Evolutionary conservation across 2,888 invertebrate species (phyloP), one percentile per base, ranked within the genome.

Genomic region (Epirrita christyi): DNA sequence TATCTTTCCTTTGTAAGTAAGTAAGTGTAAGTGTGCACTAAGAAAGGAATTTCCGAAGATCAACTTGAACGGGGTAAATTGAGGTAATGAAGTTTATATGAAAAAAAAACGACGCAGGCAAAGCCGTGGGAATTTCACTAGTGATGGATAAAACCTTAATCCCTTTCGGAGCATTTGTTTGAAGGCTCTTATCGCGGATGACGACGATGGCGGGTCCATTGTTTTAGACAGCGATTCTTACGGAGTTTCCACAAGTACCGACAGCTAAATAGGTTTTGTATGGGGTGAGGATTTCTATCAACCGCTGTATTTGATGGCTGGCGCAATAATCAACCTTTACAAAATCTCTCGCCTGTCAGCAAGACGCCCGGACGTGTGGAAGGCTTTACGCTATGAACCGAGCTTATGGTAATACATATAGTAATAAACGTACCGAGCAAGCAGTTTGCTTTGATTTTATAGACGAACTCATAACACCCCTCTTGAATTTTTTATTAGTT

Each of bases 111-210:
- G 4, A 21, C 21, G 21, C 4, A 21, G 21, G 21, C 2, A 21
- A 21, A 21, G 21, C 21, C 21, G 21, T 4, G 21, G 21, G 21
- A 21, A n/a, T 4, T 21, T 4, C 21, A 21, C 21, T 21, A 21
- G 21, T 63, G 62, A 68, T 64, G 66, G 60, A 66, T 66, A 66
- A 60, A 64, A 29, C 58, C 57, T 48, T 71, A 68, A 77, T 72
- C 70, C 54, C 67, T 69, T 68, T 64, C 67, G 61, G 66, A 69
- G 68, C 67, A 63, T 71, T 75, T 70, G 66, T 67, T 72, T 66
- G 59, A 68, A 59, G 58, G 65, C 64, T 67, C 67, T 70, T 67
- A 70, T 55, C 60, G 45, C 41, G 66, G 71, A 73, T 72, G 68
- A 73, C 68, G 68, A 54, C 50, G 60, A 53, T 50, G 57, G 63